Conservation (phyloP, 2,113 vertebrate genomes). For the Gallinago undulata region DNA sequence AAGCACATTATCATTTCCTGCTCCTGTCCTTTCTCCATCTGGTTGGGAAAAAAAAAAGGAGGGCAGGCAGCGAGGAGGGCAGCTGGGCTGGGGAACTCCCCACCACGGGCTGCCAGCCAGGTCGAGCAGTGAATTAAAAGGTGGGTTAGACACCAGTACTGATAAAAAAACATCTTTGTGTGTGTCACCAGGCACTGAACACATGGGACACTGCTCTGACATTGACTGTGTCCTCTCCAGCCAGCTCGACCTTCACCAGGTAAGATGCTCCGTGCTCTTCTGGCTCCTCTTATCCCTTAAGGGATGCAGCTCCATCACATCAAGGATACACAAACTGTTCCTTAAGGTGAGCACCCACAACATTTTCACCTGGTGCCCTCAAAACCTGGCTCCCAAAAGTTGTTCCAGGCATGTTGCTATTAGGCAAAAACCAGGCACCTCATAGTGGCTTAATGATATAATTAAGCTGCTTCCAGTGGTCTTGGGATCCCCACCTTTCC, state of each 20-base stretch:
- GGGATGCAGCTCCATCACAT: background rate
- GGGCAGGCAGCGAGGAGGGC: background rate
- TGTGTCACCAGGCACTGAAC: background rate
- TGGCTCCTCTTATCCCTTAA: background rate
- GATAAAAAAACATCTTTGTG: background rate
- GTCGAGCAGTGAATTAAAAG: background rate
- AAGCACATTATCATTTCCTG: background rate
- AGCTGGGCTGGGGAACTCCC: background rate
- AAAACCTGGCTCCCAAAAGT: background rate
- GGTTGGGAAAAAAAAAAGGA: background rate
- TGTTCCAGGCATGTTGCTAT: background rate
- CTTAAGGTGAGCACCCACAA: background rate
- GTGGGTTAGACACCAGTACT: background rate
- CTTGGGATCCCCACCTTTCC: background rate
- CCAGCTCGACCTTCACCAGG: background rate
- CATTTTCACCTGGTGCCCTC: background rate
- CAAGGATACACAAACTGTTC: background rate
- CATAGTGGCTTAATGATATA: background rate
- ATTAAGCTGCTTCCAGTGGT: background rate
- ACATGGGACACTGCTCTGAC: background rate
- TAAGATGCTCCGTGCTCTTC: background rate
- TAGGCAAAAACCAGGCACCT: background rate
- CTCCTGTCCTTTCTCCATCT: background rate
- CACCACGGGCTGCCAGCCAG: background rate
- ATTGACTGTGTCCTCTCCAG: background rate